Percentiles rank a stretch among this genome's conserved stretches.
phyloP scores from a whole-genome alignment of 2,888 invertebrate genomes.

The Cheilosia scutellata region DNA sequence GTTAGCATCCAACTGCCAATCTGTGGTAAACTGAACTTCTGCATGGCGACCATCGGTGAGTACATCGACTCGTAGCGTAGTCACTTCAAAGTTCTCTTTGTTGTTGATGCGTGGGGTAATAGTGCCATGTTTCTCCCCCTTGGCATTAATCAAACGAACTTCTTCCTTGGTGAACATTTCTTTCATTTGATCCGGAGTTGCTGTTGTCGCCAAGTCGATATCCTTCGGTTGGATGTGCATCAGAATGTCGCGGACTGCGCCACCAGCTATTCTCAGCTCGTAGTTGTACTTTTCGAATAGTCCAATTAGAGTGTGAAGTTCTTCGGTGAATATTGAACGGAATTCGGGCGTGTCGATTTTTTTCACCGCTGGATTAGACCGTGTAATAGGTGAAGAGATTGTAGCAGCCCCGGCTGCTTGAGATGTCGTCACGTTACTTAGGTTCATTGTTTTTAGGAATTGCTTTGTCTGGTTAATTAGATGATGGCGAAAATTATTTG shows the following conservation, averaged over 20 bases:
- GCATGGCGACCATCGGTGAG: conserved; percentile 97
- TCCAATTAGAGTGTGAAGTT: conserved; percentile 88
- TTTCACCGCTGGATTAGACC: conserved; percentile 88
- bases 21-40: conserved; percentile 96
- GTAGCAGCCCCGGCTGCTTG: background rate
- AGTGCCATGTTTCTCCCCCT: conserved; percentile 97
- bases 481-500: conserved; percentile 54
- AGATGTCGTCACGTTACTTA: background rate
- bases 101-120: conserved; percentile 97
- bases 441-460: conserved; percentile 53
- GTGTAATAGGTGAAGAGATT: conserved; percentile 75
- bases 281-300: conserved; percentile 92
- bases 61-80: conserved; percentile 91
- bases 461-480: conserved; percentile 53
- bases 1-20: conserved; percentile 97
- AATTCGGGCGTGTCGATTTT: conserved; percentile 91
- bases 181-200: conserved; percentile 98
- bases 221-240: conserved; percentile 93
- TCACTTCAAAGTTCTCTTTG: conserved; percentile 96
- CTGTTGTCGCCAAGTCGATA: conserved; percentile 98
- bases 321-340: conserved; percentile 91
- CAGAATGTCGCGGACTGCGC: conserved; percentile 96
- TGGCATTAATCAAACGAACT: conserved; percentile 95
- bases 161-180: conserved; percentile 93
- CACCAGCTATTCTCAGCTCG: conserved; percentile 97